Evolutionary conservation across 2,888 invertebrate genomes (phyloP), one percentile per base, ranked within the genome.

Genomic region (Drosophila cracens): DNA sequence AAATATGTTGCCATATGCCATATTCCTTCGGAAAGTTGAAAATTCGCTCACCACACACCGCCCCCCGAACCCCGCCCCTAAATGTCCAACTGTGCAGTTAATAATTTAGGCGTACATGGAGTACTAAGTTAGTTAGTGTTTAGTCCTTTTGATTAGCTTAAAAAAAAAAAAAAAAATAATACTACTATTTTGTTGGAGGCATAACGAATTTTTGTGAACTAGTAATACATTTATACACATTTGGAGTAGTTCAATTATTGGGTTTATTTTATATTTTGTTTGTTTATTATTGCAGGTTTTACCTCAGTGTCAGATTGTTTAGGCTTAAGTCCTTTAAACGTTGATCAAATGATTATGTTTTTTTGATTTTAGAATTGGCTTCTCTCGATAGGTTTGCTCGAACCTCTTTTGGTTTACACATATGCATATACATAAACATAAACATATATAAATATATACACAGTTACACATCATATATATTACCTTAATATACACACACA

Each of bases 241-340:
- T 46, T 77, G 79, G 85, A 79, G 60, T 82, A 84, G 84, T 85
- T 87, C 87, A 87, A 84, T 87, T 82, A 60, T 81, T 76, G 83
- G 82, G 65, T 79, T 79, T 64, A 58, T 53, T 68, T 60, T 65
- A 40, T 72, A 57, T 25, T 59, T n/a, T 59, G 57, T 75, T 63
- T 70, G 70, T 33, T 65, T 71, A 61, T 48, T 49, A 25, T 46
- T 1, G 46, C 25, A 46, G 61, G 40, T 69, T 48, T 70, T 70
- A 72, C 68, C 70, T 81, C 77, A 76, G 74, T 76, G 77, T 70
- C 82, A 80, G 53, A 66, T 63, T 49, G 56, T 27, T 54, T 51
- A 66, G 67, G 46, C 16, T 29, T 66, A 34, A 66, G 38, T 48
- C 48, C 16, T 27, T 36, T 25, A 1, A 60, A n/a, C 16, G 8